Evolutionary conservation across 2,888 invertebrate species (phyloP).

Genomic region (Lingula anatina): DNA sequence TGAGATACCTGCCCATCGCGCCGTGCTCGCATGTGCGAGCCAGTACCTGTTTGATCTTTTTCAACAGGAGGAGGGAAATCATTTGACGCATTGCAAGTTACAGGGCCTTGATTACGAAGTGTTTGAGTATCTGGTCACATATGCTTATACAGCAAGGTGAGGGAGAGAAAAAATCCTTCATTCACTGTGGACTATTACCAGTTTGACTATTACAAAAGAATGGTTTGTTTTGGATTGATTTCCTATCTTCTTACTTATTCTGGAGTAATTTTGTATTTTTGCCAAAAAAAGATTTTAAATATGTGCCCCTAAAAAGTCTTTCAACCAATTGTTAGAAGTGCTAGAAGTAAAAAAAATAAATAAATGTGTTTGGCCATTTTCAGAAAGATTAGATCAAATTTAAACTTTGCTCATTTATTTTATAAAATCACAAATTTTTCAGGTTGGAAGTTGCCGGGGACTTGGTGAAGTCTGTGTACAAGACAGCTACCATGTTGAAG

Average conservation of each 20-base stretch:
- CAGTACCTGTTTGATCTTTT: constrained; percentile 73
- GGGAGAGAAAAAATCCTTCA: constrained; percentile 7
- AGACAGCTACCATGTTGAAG: constrained; percentile 72
- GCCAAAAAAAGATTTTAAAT: neutral
- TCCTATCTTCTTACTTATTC: neutral
- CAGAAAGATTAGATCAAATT: neutral
- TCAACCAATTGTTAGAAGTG: too few relatives aligned
- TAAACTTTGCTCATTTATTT: neutral
- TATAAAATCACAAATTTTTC: constrained; percentile 16
- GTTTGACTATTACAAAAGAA: neutral
- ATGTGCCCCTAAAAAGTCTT: neutral
- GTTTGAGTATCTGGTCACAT: constrained; percentile 72
- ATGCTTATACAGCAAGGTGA: constrained; percentile 73
- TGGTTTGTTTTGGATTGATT: neutral
- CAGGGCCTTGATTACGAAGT: constrained; percentile 65
- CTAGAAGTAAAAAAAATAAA: too few relatives aligned
- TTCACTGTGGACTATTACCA: neutral
- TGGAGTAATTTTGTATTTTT: neutral
- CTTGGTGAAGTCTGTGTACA: constrained; percentile 71
- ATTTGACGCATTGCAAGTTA: constrained; percentile 57
- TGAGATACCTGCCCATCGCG: constrained; percentile 73
- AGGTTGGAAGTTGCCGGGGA: constrained; percentile 57
- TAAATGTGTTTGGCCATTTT: too few relatives aligned
- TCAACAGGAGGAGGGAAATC: constrained; percentile 52
- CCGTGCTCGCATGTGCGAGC: constrained; percentile 73